phyloP scores from a whole-genome alignment of 2,888 invertebrate species.

The Caenorhabditis sp. region DNA sequence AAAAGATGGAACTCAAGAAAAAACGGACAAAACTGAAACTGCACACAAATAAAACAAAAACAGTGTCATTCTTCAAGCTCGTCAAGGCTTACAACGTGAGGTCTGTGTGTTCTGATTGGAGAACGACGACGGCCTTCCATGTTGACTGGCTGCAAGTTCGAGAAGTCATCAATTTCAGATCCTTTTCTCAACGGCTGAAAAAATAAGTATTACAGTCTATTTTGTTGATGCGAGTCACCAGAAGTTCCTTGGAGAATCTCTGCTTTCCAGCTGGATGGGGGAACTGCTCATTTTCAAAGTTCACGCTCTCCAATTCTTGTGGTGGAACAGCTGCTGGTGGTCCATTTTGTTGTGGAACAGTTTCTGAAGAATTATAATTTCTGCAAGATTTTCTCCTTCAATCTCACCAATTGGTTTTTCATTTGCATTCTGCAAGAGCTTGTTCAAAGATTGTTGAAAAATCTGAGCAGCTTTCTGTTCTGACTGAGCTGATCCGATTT shows the following conservation, averaged over 20 bases:
- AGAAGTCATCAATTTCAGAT: constrained; percentile 48
- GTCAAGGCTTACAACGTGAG: constrained; percentile 75
- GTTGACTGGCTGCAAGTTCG: constrained; percentile 65
- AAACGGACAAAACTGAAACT: constrained; percentile 26
- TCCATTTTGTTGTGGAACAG: constrained; percentile 33
- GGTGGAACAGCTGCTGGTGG: constrained; percentile 62
- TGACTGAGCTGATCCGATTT: constrained; percentile 71
- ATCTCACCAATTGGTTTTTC: constrained; percentile 55
- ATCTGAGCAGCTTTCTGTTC: constrained; percentile 70
- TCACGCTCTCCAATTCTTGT: constrained; percentile 33
- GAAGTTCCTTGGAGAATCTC: constrained; percentile 68
- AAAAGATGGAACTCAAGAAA: constrained; percentile 15
- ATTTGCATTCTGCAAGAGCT: constrained; percentile 63
- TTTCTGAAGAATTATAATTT: constrained; percentile 21
- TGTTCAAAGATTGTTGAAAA: constrained; percentile 70
- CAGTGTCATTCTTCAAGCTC: constrained; percentile 52
- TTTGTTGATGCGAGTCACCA: constrained; percentile 47
- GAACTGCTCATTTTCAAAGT: constrained; percentile 52
- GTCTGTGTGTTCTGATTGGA: constrained; percentile 70
- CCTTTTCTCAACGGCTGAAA: constrained; percentile 59
- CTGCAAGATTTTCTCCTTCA: neutral
- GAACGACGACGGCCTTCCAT: constrained; percentile 69
- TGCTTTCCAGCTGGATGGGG: constrained; percentile 59
- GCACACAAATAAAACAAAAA: constrained; percentile 10
- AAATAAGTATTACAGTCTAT: neutral